Conservation (phyloP, 2,888 invertebrate genomes). For the Prenolepis imparis region DNA sequence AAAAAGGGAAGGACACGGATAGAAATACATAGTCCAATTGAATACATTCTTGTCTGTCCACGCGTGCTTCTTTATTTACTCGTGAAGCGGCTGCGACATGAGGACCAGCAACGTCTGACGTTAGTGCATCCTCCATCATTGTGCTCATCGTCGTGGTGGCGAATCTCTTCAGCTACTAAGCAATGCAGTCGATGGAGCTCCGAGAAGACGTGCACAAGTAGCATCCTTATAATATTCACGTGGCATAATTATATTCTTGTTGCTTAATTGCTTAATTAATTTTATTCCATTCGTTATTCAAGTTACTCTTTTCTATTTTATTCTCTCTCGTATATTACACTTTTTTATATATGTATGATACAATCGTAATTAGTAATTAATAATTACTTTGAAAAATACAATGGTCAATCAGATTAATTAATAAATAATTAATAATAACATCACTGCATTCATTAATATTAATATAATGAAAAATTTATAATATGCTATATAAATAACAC, state of each 20-base stretch:
- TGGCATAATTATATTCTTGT: background rate
- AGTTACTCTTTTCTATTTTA: background rate
- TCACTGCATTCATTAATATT: constrained; percentile 2
- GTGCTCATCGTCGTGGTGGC: background rate
- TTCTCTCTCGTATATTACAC: background rate
- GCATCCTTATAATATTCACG: constrained; percentile 5
- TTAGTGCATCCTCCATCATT: background rate
- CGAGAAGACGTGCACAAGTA: constrained; percentile 33
- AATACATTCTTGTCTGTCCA: constrained; percentile 27
- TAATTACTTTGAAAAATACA: too few relatives aligned
- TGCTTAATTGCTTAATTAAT: background rate
- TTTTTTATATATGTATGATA: background rate
- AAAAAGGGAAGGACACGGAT: background rate
- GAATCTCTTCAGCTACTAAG: background rate
- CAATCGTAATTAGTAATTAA: background rate
- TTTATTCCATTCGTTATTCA: background rate
- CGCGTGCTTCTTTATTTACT: constrained; percentile 6
- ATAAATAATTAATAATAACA: constrained; percentile 13
- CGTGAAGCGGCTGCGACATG: constrained; percentile 12
- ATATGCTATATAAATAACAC: background rate
- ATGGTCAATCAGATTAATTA: too few relatives aligned
- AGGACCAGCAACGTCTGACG: constrained; percentile 9
- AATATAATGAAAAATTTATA: background rate
- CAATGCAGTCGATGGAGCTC: constrained; percentile 12
- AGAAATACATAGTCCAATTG: background rate